Conservation (phyloP, 2,113 vertebrate genomes). For the Vanacampus margaritifer region DNA sequence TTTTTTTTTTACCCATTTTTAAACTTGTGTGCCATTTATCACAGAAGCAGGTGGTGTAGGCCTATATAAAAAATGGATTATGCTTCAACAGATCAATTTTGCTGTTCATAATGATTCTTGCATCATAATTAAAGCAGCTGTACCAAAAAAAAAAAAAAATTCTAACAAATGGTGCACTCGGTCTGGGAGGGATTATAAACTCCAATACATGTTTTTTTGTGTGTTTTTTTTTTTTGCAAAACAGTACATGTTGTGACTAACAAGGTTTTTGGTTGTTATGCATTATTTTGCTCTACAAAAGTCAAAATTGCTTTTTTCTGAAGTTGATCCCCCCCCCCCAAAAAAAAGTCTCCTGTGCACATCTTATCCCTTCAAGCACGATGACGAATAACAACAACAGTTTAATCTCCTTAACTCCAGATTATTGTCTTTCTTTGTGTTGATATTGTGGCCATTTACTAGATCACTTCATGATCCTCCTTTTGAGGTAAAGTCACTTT, state of each 20-base stretch:
- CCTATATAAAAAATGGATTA: background rate
- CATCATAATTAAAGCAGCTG: constrained; percentile 26
- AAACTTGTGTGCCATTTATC: constrained; percentile 45
- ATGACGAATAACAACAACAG: constrained; percentile 39
- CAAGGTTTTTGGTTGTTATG: constrained; percentile 24
- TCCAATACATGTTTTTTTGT: constrained; percentile 68
- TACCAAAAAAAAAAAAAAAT: constrained; percentile 30
- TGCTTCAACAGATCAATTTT: constrained; percentile 28
- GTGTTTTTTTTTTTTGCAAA: too few species aligned
- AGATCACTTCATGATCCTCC: constrained; percentile 45
- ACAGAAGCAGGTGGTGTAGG: background rate
- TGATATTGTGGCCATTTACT: constrained; percentile 50
- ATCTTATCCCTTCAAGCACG: constrained; percentile 15
- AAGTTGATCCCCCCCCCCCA: constrained; percentile 46
- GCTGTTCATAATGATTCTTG: constrained; percentile 17
- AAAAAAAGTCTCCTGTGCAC: constrained; percentile 19
- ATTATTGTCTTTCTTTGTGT: constrained; percentile 54
- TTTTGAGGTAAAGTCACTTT: constrained; percentile 38
- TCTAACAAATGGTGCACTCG: too few species aligned
- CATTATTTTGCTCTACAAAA: constrained; percentile 37
- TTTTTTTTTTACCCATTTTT: constrained; percentile 16
- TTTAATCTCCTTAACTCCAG: constrained; percentile 55
- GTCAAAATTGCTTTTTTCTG: constrained; percentile 39
- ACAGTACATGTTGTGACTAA: constrained; percentile 36
- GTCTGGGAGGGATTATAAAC: constrained; percentile 66